phyloP scores from a whole-genome alignment of 2,113 vertebrate genomes.

The Sebastes schlegelii region DNA sequence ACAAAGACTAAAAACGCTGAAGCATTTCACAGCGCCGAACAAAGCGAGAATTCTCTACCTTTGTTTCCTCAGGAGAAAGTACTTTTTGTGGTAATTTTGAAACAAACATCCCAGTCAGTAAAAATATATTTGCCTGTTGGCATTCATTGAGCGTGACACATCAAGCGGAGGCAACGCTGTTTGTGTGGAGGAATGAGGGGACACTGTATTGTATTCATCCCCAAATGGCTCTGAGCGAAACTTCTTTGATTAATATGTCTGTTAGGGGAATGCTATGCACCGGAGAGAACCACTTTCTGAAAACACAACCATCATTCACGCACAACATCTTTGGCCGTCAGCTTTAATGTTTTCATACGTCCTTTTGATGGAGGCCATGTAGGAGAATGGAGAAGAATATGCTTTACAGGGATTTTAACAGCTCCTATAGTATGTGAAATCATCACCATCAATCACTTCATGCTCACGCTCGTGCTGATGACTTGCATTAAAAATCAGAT shows the following conservation, averaged over 20 bases:
- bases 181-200: conserved; percentile 53
- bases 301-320: conserved; percentile 61
- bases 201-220: conserved; percentile 68
- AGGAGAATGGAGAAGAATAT: conserved; percentile 45
- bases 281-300: conserved; percentile 60
- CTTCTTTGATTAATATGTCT: conserved; percentile 77
- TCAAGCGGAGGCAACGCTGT: conserved; percentile 53
- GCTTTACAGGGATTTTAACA: conserved; percentile 46
- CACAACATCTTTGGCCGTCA: conserved; percentile 66
- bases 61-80: conserved; percentile 50
- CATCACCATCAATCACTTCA: conserved; percentile 53
- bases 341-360: conserved; percentile 59
- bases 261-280: conserved; percentile 60
- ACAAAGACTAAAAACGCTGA: conserved; percentile 1
- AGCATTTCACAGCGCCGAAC: conserved; percentile 19
- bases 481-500: conserved; percentile 42
- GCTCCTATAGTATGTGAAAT: conserved; percentile 27
- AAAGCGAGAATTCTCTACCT: conserved; percentile 37
- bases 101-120: conserved; percentile 52
- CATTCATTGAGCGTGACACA: conserved; percentile 57
- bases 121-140: conserved; percentile 59
- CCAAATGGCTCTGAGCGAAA: conserved; percentile 75
- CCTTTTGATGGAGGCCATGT: conserved; percentile 45
- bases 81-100: conserved; percentile 50
- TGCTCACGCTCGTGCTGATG: conserved; percentile 27